Base-by-base conservation (phyloP, 2,888 invertebrate genomes). In the Phaedon cochleariae region DNA sequence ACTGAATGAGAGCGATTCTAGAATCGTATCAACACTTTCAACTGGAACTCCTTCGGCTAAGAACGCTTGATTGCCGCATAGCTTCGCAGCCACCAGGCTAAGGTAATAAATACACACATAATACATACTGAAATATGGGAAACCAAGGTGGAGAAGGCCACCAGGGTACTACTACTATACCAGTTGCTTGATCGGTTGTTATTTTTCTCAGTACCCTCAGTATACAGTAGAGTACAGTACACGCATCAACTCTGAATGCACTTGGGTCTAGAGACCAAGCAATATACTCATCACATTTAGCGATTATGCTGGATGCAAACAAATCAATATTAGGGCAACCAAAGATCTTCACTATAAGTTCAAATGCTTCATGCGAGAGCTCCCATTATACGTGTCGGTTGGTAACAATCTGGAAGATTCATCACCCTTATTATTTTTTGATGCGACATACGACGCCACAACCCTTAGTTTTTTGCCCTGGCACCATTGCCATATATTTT, bases 21-120 rank as follows among this genome's bases (percentile, higher is more conserved):
- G 10, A 2, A 34, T 10, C 1, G 31, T 34, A 2, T 4, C 1
- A 9, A 34, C 9, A 34, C 31, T 9, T 10, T 5, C 6, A 9
- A 34, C 10, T 7, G 31, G 31, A 9, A 34, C 31, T 6, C 3
- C 6, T 26, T 26, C 6, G 3, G 26, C 46, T 46, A 17, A 15
- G 46, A 46, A 46, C 9, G 46, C 46, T 15, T 46, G 18, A n/a
- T n/a, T n/a, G n/a, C 46, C 17, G 46, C 46, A 46, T 46, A 46
- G 15, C 46, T 20, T 46, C 46, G 46, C 46, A 46, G 46, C 46
- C 46, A 46, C 46, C 46, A 46, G 46, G 46, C n/a, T 46, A 46
- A 46, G 46, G 46, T 5, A 18, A 20, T 46, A 6, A 6, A 5
- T 26, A 3, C 3, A 3, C 26, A 26, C 26, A 26, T 26, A 26